phyloP scores from a whole-genome alignment of 2,888 invertebrate genomes.

The Ormyrus nitidulus region DNA sequence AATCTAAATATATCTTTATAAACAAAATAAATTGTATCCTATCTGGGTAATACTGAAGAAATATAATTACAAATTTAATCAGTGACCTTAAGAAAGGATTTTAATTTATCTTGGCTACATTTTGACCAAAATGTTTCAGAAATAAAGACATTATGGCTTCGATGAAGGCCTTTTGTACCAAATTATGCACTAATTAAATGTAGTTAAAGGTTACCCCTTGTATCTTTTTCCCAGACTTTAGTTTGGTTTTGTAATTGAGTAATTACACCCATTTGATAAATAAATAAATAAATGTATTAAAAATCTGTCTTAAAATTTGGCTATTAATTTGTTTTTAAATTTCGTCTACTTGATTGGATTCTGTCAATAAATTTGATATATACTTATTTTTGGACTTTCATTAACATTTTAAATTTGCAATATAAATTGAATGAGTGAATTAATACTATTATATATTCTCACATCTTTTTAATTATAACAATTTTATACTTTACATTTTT shows the following conservation, averaged over 20 bases:
- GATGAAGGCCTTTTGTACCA: conserved; percentile 62
- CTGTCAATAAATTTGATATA: too few relatives aligned
- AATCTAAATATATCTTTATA: conserved; percentile 4
- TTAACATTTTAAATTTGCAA: too few relatives aligned
- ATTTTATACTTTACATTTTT: too few relatives aligned
- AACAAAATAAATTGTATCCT: conserved; percentile 71
- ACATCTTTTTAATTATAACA: too few relatives aligned
- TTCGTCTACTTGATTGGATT: too few relatives aligned
- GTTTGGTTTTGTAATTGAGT: too few relatives aligned
- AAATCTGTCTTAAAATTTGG: neutral
- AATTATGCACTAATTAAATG: neutral
- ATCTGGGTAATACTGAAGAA: conserved; percentile 78
- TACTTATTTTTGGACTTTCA: too few relatives aligned
- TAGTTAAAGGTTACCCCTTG: too few relatives aligned
- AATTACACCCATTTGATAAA: neutral
- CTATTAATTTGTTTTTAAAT: too few relatives aligned
- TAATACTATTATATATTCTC: too few relatives aligned
- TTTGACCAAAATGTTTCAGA: conserved; percentile 74
- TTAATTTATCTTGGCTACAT: conserved; percentile 72
- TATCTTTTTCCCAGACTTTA: too few relatives aligned
- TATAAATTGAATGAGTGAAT: too few relatives aligned
- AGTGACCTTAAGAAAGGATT: conserved; percentile 76
- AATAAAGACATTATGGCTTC: conserved; percentile 64
- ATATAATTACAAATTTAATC: conserved; percentile 66
- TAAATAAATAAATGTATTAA: neutral